These are phyloP conservation scores for Myanophis thanlyinensis DNA, from an alignment of 2,113 vertebrate species.

Conservation along the genomic window DNA sequence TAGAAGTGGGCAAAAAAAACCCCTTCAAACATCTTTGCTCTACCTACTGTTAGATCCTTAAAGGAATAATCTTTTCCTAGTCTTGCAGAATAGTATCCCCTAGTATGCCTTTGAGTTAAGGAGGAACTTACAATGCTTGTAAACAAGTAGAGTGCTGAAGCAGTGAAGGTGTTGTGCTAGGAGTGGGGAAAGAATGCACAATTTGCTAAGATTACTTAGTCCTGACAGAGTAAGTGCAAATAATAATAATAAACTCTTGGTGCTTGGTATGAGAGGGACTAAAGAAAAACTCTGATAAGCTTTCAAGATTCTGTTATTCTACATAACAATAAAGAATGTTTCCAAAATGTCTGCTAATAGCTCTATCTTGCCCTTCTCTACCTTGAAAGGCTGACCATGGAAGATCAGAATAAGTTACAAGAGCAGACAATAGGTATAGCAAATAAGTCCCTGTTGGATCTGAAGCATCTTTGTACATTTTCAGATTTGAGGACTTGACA, in stretches of 20 bases:
- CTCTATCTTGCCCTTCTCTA: neutral
- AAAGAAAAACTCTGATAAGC: neutral
- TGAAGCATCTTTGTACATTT: neutral
- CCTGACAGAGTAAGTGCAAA: neutral
- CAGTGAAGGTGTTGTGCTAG: neutral
- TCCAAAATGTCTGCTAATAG: neutral
- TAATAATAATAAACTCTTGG: fast-evolving
- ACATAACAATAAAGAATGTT: neutral
- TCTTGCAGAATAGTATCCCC: neutral
- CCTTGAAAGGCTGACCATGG: neutral
- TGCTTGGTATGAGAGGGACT: neutral
- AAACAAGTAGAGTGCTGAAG: neutral
- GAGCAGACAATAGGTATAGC: neutral
- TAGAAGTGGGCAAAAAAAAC: neutral
- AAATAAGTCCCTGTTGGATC: neutral
- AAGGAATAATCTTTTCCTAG: neutral
- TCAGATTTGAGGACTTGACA: neutral
- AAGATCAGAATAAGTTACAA: neutral
- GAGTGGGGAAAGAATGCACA: neutral
- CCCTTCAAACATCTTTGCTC: neutral
- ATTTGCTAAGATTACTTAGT: neutral
- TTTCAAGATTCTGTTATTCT: neutral
- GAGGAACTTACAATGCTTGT: neutral
- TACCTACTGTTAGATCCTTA: neutral
- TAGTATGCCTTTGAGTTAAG: neutral